Conservation (phyloP, 2,888 invertebrate species). For the Hypomecis atomaria region DNA sequence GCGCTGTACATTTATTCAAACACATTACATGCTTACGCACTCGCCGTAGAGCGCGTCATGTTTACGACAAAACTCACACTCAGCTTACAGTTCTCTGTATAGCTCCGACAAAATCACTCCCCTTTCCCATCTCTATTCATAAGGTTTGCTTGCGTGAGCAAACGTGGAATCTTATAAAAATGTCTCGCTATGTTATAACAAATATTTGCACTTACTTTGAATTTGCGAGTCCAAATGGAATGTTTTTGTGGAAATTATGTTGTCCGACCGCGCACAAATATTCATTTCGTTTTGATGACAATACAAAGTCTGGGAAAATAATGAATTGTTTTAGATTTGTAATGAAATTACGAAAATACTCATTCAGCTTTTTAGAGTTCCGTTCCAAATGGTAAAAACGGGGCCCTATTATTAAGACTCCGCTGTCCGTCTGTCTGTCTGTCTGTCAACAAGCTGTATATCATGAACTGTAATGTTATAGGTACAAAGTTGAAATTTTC, state of each 20-base stretch:
- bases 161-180: conserved; percentile 34
- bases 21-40: too few species aligned
- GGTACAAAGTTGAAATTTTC: too few species aligned
- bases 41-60: too few species aligned
- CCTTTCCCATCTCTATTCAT: conserved; percentile 20
- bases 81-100: background rate
- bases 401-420: too few species aligned
- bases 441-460: too few species aligned
- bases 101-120: conserved; percentile 12
- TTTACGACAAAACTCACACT: too few species aligned
- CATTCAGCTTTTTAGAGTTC: too few species aligned
- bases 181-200: conserved; percentile 26
- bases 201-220: conserved; percentile 32
- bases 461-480: too few species aligned
- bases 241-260: conserved; percentile 18
- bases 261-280: conserved; percentile 18
- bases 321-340: background rate
- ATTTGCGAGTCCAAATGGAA: conserved; percentile 30
- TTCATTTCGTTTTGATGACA: conserved; percentile 12
- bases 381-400: too few species aligned
- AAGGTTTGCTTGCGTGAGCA: conserved; percentile 29
- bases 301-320: background rate
- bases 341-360: background rate
- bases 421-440: too few species aligned
- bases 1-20: too few species aligned